These are phyloP conservation scores for Rhagologus leucostigma DNA, from an alignment of 2,113 vertebrate species.

Conservation along the genomic window DNA sequence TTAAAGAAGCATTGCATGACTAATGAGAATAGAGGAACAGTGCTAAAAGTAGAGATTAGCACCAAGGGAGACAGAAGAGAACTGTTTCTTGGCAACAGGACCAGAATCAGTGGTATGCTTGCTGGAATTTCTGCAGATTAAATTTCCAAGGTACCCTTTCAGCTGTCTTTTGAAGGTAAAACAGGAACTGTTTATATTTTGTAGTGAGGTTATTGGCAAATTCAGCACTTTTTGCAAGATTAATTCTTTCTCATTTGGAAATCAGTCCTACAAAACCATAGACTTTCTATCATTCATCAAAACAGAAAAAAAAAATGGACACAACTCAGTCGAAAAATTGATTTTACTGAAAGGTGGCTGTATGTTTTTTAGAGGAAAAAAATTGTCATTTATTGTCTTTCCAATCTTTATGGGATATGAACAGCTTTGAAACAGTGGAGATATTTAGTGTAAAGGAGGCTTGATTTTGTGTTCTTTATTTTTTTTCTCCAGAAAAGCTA, in stretches of 20 bases:
- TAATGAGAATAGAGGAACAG: slow-evolving; percentile 27
- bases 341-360: neutral
- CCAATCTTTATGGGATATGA: neutral
- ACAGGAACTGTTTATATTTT: neutral
- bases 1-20: slow-evolving; percentile 32
- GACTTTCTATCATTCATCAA: neutral
- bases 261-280: neutral
- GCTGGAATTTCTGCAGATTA: neutral
- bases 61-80: slow-evolving; percentile 8
- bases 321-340: neutral
- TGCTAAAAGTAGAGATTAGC: slow-evolving; percentile 48
- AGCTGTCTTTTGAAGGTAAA: neutral
- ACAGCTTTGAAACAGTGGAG: neutral
- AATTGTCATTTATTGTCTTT: neutral
- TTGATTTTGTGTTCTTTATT: neutral
- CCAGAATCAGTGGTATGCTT: neutral
- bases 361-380: neutral
- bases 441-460: neutral
- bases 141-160: neutral
- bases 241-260: neutral
- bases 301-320: neutral
- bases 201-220: neutral
- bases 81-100: slow-evolving; percentile 20
- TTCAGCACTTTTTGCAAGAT: neutral
- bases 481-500: neutral